Conservation (phyloP, 2,113 vertebrate genomes). For the Odobenus rosmarus region DNA sequence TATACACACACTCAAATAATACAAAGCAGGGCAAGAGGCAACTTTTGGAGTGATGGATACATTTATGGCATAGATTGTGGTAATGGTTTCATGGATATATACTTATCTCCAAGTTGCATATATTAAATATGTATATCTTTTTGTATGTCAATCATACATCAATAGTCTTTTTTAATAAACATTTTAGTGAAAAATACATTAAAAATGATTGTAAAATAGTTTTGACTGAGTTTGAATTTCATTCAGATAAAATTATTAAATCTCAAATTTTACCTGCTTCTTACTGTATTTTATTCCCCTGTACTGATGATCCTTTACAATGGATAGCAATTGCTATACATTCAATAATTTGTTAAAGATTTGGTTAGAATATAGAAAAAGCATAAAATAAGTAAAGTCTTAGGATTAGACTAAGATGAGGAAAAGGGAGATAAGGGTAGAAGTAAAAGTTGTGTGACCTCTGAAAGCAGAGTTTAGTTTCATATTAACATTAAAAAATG, state of each 20-base stretch:
- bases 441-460: not conserved
- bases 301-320: not conserved
- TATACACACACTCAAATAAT: not conserved
- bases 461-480: not conserved
- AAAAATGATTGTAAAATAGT: not conserved
- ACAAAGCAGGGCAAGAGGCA: not conserved
- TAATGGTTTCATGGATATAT: not conserved
- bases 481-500: not conserved
- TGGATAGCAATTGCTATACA: not conserved
- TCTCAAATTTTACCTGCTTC: not conserved
- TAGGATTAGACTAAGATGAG: not conserved
- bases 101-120: not conserved
- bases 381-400: not conserved
- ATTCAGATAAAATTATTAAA: conserved; percentile 30
- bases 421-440: not conserved
- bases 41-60: not conserved
- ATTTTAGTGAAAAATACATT: not conserved
- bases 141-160: not conserved
- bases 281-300: not conserved
- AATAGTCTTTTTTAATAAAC: not conserved
- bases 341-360: not conserved
- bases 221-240: not conserved
- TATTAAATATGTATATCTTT: not conserved
- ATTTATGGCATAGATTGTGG: not conserved
- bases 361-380: not conserved